Percentiles rank a stretch among this genome's conserved stretches.
Evolutionary conservation across 2,888 invertebrate genomes (phyloP).

Genomic region (Drosophila atripex): DNA sequence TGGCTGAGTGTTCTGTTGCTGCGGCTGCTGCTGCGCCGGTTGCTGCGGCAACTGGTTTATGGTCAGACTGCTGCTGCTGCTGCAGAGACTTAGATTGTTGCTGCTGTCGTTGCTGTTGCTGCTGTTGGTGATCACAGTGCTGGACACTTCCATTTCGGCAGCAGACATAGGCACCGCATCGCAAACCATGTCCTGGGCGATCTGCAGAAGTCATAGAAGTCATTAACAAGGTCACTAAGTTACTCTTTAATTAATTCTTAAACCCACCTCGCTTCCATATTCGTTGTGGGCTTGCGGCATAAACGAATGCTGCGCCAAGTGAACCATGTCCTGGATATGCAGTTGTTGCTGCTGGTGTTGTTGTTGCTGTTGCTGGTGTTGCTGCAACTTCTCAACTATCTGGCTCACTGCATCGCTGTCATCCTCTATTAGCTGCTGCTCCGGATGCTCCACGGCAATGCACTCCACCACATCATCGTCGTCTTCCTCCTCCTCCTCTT

Average conservation of each 20-base stretch:
- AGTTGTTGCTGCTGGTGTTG: conserved; percentile 57
- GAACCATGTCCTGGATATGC: conserved; percentile 62
- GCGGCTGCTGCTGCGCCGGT: conserved; percentile 43
- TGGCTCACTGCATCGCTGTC: conserved; percentile 77
- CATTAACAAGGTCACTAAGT: no score
- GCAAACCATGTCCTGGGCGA: conserved; percentile 85
- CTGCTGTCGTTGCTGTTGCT: conserved; percentile 82
- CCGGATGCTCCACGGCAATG: conserved; percentile 59
- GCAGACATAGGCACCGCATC: conserved; percentile 86
- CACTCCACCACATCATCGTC: conserved; percentile 72
- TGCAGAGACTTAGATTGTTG: conserved; percentile 80
- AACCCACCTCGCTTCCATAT: conserved; percentile 68
- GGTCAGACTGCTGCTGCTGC: conserved; percentile 66
- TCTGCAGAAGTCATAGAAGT: conserved; percentile 43
- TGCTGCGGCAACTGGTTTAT: conserved; percentile 59
- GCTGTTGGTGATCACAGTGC: conserved; percentile 84
- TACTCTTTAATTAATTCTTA: no score
- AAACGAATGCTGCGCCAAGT: conserved; percentile 65
- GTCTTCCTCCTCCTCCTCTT: conserved; percentile 53
- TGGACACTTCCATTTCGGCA: conserved; percentile 87
- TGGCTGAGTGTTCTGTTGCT: conserved; percentile 45
- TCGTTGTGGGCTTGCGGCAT: conserved; percentile 62
- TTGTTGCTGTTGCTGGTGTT: conserved; percentile 71
- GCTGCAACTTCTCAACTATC: conserved; percentile 79
- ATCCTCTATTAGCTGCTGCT: conserved; percentile 59